Conservation (phyloP, 2,797 vertebrate genomes). For the Oryzias sinensis region DNA sequence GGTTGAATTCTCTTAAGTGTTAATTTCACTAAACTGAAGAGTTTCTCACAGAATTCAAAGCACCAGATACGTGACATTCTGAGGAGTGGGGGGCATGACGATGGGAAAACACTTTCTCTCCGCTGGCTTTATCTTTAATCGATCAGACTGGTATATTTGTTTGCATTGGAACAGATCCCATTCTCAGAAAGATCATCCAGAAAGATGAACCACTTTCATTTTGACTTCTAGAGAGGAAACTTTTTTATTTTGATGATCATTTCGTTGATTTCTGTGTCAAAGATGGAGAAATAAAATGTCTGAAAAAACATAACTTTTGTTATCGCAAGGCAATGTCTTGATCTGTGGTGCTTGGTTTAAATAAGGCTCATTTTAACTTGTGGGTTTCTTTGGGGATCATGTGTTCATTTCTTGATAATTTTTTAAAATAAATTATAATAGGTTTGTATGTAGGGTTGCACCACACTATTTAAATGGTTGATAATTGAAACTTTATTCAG, state of each 20-base stretch:
- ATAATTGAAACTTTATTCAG: conserved; percentile 1
- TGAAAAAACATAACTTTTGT: conserved; percentile 5
- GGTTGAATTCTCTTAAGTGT: too few species aligned
- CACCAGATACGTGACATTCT: too few species aligned
- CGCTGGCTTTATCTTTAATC: too few species aligned
- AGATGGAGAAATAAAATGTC: conserved; percentile 2
- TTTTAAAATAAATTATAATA: not conserved
- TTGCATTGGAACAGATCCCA: conserved; percentile 7
- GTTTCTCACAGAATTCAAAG: too few species aligned
- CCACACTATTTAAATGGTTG: conserved; percentile 3
- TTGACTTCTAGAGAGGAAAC: conserved; percentile 14
- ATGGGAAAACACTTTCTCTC: too few species aligned
- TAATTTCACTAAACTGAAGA: too few species aligned
- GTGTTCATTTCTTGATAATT: not conserved
- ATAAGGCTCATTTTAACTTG: conserved; percentile 8
- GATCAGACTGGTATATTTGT: not conserved
- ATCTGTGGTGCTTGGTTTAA: conserved; percentile 8
- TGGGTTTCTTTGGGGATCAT: conserved; percentile 2
- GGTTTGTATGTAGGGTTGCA: not conserved
- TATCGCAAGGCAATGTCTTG: conserved; percentile 8
- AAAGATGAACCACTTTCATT: conserved; percentile 12
- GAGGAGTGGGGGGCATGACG: too few species aligned
- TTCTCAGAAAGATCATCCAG: conserved; percentile 16
- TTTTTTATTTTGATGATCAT: conserved; percentile 24
- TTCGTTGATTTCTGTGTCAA: conserved; percentile 4